A percentile compares a stretch with the other conserved stretches of the same genome.
phyloP scores from a whole-genome alignment of 2,888 invertebrate genomes.

The Drosophila tripunctata region DNA sequence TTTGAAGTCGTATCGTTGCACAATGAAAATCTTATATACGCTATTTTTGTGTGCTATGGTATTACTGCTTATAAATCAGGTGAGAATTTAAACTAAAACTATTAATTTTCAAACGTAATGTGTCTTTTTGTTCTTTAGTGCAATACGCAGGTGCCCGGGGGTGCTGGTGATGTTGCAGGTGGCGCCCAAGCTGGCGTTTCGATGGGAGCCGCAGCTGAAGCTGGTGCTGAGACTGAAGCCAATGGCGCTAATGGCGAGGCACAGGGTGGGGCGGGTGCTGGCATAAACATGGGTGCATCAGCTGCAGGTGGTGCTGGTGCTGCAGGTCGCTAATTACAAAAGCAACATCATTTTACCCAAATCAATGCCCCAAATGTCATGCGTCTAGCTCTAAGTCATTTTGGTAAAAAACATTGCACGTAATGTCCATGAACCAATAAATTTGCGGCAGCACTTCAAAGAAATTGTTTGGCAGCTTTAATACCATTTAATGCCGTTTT shows the following conservation, averaged over 20 bases:
- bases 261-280: conserved; percentile 34
- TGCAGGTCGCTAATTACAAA: conserved; percentile 27
- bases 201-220: conserved; percentile 30
- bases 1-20: background rate
- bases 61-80: conserved; percentile 28
- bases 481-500: conserved; percentile 71
- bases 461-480: conserved; percentile 54
- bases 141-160: conserved; percentile 1
- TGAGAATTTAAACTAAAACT: background rate
- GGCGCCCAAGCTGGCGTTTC: conserved; percentile 46
- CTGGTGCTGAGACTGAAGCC: conserved; percentile 9
- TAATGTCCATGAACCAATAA: conserved; percentile 1
- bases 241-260: conserved; percentile 25
- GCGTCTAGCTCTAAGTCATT: background rate
- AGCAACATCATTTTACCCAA: background rate
- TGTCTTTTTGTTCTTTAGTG: conserved; percentile 18
- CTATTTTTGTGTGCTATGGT: conserved; percentile 12
- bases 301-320: conserved; percentile 32
- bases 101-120: background rate
- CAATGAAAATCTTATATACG: conserved; percentile 28
- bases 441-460: conserved; percentile 46
- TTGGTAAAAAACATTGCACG: conserved; percentile 23
- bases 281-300: conserved; percentile 36
- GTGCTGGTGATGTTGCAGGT: background rate
- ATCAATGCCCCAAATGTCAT: conserved; percentile 12